Conservation (phyloP, 2,888 invertebrate genomes). For the Ectemnius continuus region DNA sequence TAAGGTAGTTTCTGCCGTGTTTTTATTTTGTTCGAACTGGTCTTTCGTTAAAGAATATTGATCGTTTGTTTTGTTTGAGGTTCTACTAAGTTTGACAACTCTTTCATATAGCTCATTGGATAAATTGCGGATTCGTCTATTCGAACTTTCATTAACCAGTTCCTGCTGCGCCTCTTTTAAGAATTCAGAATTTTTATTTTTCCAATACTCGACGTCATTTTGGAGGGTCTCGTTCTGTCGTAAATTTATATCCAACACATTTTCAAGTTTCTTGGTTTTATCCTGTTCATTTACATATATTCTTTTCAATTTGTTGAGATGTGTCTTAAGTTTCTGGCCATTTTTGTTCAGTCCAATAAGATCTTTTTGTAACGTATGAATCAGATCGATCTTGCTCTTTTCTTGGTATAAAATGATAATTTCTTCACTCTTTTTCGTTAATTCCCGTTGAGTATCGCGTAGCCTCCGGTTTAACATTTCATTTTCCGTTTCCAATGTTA, state of each 20-base stretch:
- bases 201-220: slow-evolving; percentile 43
- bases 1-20: too few species aligned
- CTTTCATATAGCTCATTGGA: slow-evolving; percentile 40
- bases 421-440: slow-evolving; percentile 41
- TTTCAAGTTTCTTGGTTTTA: slow-evolving; percentile 54
- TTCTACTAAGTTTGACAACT: slow-evolving; percentile 26
- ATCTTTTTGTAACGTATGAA: slow-evolving; percentile 51
- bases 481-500: slow-evolving; percentile 45
- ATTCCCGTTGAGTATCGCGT: slow-evolving; percentile 36
- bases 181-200: slow-evolving; percentile 37
- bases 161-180: slow-evolving; percentile 20
- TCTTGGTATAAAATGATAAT: slow-evolving; percentile 44
- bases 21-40: not conserved
- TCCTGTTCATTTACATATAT: slow-evolving; percentile 48
- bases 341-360: slow-evolving; percentile 51
- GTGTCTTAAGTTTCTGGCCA: slow-evolving; percentile 46
- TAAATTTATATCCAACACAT: slow-evolving; percentile 41
- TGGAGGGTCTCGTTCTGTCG: slow-evolving; percentile 57
- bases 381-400: slow-evolving; percentile 49
- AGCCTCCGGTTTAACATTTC: slow-evolving; percentile 38
- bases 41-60: slow-evolving; percentile 1
- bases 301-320: slow-evolving; percentile 43
- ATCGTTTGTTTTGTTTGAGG: not conserved
- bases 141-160: slow-evolving; percentile 27
- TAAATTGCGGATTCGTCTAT: slow-evolving; percentile 34